These are phyloP conservation scores for Pipa parva DNA, from an alignment of 2,113 vertebrate genomes.

Conservation along the genomic window DNA sequence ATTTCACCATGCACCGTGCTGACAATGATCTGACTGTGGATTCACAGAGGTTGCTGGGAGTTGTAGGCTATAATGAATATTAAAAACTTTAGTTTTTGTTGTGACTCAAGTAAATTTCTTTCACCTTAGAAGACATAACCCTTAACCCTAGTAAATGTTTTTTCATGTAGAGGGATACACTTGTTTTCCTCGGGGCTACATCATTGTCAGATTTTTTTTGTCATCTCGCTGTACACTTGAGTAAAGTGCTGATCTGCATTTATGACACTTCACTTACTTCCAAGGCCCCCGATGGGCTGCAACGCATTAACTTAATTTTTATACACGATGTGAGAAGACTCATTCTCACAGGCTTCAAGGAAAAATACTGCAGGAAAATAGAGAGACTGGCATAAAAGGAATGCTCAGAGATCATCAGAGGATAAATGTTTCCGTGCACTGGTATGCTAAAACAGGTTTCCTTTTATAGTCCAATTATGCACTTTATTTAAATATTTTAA, in stretches of 20 bases:
- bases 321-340: constrained; percentile 25
- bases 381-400: neutral
- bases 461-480: constrained; percentile 3
- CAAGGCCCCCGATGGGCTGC: constrained; percentile 14
- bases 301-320: constrained; percentile 13
- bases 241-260: constrained; percentile 4
- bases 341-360: neutral
- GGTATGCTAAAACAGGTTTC: neutral
- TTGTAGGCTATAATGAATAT: no score
- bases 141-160: neutral
- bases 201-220: constrained; percentile 22
- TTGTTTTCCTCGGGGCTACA: constrained; percentile 15
- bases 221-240: constrained; percentile 16
- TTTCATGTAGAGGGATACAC: constrained; percentile 1
- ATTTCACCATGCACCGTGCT: no score
- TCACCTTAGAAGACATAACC: constrained; percentile 17
- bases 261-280: constrained; percentile 19
- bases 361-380: neutral
- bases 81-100: no score
- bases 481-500: constrained; percentile 18
- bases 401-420: constrained; percentile 1
- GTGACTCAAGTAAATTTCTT: no score
- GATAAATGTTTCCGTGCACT: constrained; percentile 13
- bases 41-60: no score
- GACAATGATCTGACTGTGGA: no score